Evolutionary conservation across 2,888 invertebrate genomes (phyloP), one percentile per base, ranked within the genome.

Genomic region (Orthonevra nobilis): DNA sequence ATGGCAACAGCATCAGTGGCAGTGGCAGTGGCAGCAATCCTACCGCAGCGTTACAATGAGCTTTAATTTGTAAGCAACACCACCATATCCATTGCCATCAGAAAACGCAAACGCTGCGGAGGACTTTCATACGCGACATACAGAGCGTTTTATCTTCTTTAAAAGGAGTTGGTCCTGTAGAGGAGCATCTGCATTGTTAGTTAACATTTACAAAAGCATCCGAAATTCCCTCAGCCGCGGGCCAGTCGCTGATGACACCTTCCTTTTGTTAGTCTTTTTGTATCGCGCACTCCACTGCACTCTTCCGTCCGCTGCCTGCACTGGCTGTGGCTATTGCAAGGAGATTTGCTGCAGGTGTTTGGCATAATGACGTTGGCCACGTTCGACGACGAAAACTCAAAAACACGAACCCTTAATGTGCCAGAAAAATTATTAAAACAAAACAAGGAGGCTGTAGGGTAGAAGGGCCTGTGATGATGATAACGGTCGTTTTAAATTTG

Each of bases 351-450:
- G 72, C 79, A 73, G 79, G 79, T 79, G 72, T 73, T 73, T 48
- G 72, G 40, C 73, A 42, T 73, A 79, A 79, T 79, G 79, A 73
- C 73, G 66, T 66, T 66, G 68, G 60, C 73, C 61, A 69, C 40
- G 68, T 68, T 68, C 56, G 54, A 42, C 48, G 73, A 66, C 54
- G 66, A 68, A 66, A 66, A 54, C 52, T 44, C 32, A 54, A n/a
- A n/a, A 70, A 5, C 3, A 23, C 23, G 23, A 58, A 46, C 79
- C 40, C 23, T 28, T 26, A 54, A 38, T 46, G 64, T 34, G 30
- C 26, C 32, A 10, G 64, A 20, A 17, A 14, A 40, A 61, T 58
- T 52, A n/a, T n/a, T 50, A 63, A 63, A 56, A 69, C 58, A 58
- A 77, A 64, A 58, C 70, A 58, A 64, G 64, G 36, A 42, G 30